Evolutionary conservation across 2,797 vertebrate genomes (phyloP).

Genomic region (Gallirallus australis): DNA sequence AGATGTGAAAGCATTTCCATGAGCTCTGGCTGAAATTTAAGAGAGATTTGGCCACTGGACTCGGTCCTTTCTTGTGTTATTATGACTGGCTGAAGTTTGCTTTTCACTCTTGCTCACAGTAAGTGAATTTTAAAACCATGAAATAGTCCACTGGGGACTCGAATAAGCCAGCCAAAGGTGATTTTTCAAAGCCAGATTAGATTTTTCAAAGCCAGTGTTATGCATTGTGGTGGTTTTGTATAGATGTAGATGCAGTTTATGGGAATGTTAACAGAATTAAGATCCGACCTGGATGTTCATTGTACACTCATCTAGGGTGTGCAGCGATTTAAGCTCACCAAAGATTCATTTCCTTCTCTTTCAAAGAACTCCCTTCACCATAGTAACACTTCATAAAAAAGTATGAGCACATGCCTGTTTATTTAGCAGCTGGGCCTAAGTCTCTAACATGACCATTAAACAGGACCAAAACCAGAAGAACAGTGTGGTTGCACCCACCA

Average conservation of each 20-base stretch:
- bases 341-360: neutral
- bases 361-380: neutral
- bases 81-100: neutral
- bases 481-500: neutral
- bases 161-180: neutral
- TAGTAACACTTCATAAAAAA: neutral
- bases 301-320: no score
- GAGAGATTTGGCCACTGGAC: neutral
- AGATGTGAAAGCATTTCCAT: neutral
- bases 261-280: neutral
- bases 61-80: neutral
- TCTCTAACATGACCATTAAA: neutral
- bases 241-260: neutral
- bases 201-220: neutral
- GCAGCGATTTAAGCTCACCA: neutral
- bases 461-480: neutral
- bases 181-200: neutral
- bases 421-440: neutral
- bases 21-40: neutral
- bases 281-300: neutral
- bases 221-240: neutral
- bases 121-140: neutral
- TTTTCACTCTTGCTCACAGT: neutral
- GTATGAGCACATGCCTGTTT: neutral
- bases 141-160: neutral